These are phyloP conservation scores for Clarias gariepinus DNA, from an alignment of 2,113 vertebrate genomes.

Conservation along the genomic window DNA sequence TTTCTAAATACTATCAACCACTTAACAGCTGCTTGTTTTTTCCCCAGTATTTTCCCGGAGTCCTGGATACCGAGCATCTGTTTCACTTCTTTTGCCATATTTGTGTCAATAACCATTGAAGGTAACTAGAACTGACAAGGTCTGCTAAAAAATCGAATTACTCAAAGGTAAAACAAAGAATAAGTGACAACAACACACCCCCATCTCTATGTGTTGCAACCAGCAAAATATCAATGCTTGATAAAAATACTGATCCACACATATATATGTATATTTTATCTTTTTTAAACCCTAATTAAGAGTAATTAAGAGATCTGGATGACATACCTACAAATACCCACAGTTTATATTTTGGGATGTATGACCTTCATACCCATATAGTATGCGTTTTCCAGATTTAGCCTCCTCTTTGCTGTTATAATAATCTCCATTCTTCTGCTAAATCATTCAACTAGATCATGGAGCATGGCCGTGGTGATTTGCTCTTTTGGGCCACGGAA, in stretches of 20 bases:
- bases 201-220: not conserved
- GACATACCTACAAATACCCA: not conserved
- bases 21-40: not conserved
- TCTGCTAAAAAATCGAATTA: constrained; percentile 26
- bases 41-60: not conserved
- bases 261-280: not conserved
- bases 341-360: not conserved
- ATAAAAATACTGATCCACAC: not conserved
- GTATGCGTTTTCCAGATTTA: not conserved
- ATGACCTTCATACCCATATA: not conserved
- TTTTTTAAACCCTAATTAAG: not conserved
- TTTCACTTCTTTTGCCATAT: constrained; percentile 23
- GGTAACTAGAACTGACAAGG: constrained; percentile 1
- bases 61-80: constrained; percentile 11
- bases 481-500: not conserved
- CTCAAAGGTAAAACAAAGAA: not conserved
- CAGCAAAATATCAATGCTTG: not conserved
- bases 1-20: not conserved
- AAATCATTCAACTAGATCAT: not conserved
- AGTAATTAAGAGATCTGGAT: not conserved
- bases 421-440: not conserved
- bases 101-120: not conserved
- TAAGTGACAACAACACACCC: not conserved
- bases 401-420: not conserved
- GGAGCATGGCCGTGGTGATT: not conserved